Evolutionary conservation across 2,797 vertebrate species (phyloP).

Genomic region (Antrozous pallidus): DNA sequence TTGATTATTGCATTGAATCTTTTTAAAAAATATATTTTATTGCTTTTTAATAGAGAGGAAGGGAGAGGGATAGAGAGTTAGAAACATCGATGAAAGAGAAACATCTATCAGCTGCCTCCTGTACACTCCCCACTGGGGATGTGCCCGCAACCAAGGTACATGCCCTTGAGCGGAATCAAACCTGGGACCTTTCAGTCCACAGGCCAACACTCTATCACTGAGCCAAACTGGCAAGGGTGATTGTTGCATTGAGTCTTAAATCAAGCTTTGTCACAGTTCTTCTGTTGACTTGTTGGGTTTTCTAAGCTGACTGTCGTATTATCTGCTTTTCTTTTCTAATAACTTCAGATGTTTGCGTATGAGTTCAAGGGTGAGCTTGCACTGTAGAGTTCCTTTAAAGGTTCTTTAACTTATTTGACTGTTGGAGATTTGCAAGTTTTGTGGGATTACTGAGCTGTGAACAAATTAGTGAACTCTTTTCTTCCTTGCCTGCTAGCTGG

Average conservation of each 20-base stretch:
- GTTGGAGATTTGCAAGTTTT: neutral
- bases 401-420: neutral
- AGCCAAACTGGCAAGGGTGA: too few relatives aligned
- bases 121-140: too few relatives aligned
- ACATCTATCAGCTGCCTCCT: too few relatives aligned
- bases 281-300: neutral
- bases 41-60: too few relatives aligned
- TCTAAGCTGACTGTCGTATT: fast-evolving
- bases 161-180: too few relatives aligned
- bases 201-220: too few relatives aligned
- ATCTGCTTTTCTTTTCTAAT: neutral
- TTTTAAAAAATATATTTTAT: too few relatives aligned
- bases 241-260: fast-evolving
- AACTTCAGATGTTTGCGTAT: too few relatives aligned
- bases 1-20: neutral
- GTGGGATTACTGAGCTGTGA: neutral
- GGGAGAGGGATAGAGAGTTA: too few relatives aligned
- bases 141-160: too few relatives aligned
- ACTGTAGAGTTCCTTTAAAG: fast-evolving
- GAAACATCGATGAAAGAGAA: too few relatives aligned
- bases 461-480: neutral
- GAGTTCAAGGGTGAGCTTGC: neutral
- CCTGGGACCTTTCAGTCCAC: too few relatives aligned
- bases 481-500: fast-evolving
- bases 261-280: neutral